phyloP scores from a whole-genome alignment of 2,888 invertebrate species.

The Dascillus cervinus region DNA sequence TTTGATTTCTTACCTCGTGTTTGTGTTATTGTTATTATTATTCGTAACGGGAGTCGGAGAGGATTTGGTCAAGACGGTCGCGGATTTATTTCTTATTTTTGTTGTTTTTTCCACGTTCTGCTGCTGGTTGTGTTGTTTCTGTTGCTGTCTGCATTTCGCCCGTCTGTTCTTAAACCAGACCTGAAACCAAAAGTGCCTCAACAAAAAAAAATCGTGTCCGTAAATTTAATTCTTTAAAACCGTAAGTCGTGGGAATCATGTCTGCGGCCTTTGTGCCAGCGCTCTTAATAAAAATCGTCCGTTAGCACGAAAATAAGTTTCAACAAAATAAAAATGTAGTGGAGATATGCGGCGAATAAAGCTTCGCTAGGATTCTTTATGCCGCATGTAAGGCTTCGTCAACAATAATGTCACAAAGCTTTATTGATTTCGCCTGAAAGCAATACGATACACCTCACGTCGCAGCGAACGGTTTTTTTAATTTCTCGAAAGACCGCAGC shows the following conservation, averaged over 20 bases:
- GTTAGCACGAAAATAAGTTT: too few species aligned
- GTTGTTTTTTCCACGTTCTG: conserved; percentile 39
- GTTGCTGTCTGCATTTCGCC: conserved; percentile 62
- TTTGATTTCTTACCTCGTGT: conserved; percentile 39
- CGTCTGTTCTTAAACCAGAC: conserved; percentile 69
- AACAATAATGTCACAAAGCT: conserved; percentile 15
- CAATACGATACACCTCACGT: conserved; percentile 9
- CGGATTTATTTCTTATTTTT: conserved; percentile 35
- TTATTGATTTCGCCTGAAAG: conserved; percentile 12
- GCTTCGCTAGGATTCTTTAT: too few species aligned
- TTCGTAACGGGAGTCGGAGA: conserved; percentile 37
- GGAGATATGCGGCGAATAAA: too few species aligned
- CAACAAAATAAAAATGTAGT: too few species aligned
- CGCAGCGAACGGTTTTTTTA: too few species aligned
- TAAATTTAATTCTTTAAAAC: too few species aligned
- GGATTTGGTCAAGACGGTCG: conserved; percentile 35
- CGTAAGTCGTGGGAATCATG: too few species aligned
- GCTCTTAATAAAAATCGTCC: too few species aligned
- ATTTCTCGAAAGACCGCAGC: too few species aligned
- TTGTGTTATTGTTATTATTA: conserved; percentile 39
- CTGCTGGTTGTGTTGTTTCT: conserved; percentile 46
- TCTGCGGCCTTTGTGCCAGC: too few species aligned
- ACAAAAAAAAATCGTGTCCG: too few species aligned
- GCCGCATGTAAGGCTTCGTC: conserved; percentile 12
- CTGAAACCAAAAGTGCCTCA: too few species aligned